phyloP scores from a whole-genome alignment of 2,113 vertebrate genomes.

The Cebus imitator region DNA sequence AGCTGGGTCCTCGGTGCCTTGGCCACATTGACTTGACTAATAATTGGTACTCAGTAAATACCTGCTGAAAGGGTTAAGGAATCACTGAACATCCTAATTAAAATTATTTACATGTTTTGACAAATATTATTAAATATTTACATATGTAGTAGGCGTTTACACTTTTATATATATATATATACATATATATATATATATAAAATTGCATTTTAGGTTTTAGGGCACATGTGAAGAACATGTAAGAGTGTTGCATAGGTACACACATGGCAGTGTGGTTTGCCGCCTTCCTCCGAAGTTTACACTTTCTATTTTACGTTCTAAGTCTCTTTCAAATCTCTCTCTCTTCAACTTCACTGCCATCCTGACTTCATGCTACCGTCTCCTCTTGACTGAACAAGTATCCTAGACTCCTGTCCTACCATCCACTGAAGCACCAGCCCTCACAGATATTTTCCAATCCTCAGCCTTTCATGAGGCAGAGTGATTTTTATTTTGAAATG shows the following conservation, averaged over 20 bases:
- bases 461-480: background rate
- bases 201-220: no score
- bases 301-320: background rate
- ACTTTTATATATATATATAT: background rate
- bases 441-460: background rate
- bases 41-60: background rate
- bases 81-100: background rate
- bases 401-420: accelerated
- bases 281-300: background rate
- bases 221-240: no score
- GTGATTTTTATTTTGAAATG: background rate
- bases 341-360: background rate
- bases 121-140: background rate
- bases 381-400: background rate
- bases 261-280: no score
- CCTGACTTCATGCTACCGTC: accelerated
- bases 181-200: background rate
- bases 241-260: no score
- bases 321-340: background rate
- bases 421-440: background rate
- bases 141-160: background rate
- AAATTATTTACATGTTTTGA: background rate
- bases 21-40: background rate
- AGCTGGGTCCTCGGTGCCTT: background rate
- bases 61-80: background rate